Conservation (phyloP, 2,888 invertebrate genomes). For the Rhagium mordax region DNA sequence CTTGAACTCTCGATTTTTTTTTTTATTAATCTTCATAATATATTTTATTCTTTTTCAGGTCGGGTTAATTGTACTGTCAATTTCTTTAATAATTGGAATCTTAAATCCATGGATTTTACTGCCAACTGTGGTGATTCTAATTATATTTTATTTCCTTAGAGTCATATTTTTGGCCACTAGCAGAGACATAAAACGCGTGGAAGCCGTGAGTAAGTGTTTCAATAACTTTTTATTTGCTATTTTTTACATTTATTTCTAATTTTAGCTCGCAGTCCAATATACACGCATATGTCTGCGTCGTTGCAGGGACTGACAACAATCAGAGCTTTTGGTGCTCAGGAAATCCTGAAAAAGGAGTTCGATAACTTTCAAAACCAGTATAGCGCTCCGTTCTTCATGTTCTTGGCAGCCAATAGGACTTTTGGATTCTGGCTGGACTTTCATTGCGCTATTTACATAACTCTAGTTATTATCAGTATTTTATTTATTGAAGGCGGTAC, state of each 20-base stretch:
- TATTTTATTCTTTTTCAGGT: conserved; percentile 17
- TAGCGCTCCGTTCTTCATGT: conserved; percentile 81
- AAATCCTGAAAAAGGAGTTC: conserved; percentile 75
- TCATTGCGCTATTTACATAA: conserved; percentile 76
- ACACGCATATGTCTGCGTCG: conserved; percentile 81
- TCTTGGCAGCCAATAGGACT: conserved; percentile 75
- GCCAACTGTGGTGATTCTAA: conserved; percentile 29
- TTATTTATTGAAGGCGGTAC: conserved; percentile 74
- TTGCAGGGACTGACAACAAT: conserved; percentile 85
- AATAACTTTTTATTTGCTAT: not conserved
- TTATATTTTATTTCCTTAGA: conserved; percentile 37
- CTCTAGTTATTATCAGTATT: conserved; percentile 75
- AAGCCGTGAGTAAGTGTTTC: conserved; percentile 33
- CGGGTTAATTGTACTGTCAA: conserved; percentile 21
- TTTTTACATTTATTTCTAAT: conserved; percentile 23
- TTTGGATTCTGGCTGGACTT: conserved; percentile 80
- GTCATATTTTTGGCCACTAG: conserved; percentile 31
- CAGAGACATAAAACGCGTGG: conserved; percentile 36
- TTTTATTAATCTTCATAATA: not conserved
- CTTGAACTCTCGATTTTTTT: too few relatives aligned
- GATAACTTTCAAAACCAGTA: conserved; percentile 76
- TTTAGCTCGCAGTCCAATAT: conserved; percentile 83
- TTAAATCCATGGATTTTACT: conserved; percentile 39
- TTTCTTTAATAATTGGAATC: conserved; percentile 32
- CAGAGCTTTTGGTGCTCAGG: conserved; percentile 78